phyloP scores from a whole-genome alignment of 2,113 vertebrate species.

The Pygoscelis adeliae region DNA sequence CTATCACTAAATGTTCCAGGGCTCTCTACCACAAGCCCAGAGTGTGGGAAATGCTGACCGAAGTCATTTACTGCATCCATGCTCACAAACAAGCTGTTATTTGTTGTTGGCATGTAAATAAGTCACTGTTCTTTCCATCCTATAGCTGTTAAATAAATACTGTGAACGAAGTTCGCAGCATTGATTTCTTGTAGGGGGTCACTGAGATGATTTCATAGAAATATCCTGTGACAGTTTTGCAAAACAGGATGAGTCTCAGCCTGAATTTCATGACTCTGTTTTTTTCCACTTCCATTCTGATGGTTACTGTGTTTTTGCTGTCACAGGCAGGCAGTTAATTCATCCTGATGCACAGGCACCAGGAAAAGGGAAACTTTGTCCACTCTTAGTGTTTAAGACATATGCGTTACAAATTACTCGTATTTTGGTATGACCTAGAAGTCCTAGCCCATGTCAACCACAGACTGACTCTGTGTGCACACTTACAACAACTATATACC shows the following conservation, averaged over 20 bases:
- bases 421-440: background rate
- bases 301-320: background rate
- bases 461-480: background rate
- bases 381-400: background rate
- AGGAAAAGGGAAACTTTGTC: background rate
- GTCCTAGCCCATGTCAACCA: background rate
- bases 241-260: constrained; percentile 45
- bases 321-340: background rate
- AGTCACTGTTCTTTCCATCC: background rate
- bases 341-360: background rate
- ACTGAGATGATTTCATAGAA: constrained; percentile 12
- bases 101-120: background rate
- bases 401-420: background rate
- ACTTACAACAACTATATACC: background rate
- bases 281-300: background rate
- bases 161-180: background rate
- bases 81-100: background rate
- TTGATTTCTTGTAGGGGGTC: background rate
- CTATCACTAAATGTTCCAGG: constrained; percentile 4
- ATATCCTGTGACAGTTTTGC: background rate
- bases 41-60: background rate
- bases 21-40: background rate
- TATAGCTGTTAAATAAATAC: background rate
- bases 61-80: background rate
- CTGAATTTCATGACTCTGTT: background rate